phyloP scores from a whole-genome alignment of 2,113 vertebrate genomes.

The Forbesichthys agassizii region DNA sequence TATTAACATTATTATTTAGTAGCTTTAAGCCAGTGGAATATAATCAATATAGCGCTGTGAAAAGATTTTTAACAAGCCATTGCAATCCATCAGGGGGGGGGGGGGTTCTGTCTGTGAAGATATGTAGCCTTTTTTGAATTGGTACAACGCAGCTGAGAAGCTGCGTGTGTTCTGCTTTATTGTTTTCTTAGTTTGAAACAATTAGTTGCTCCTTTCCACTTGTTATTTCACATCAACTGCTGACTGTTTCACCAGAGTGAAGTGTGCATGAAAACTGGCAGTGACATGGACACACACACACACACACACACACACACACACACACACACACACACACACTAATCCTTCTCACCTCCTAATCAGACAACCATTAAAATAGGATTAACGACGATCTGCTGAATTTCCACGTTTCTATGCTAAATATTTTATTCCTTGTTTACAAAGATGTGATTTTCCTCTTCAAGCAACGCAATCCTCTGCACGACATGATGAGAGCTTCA shows the following conservation, averaged over 20 bases:
- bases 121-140: slow-evolving; percentile 90
- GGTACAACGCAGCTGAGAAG: slow-evolving; percentile 85
- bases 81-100: slow-evolving; percentile 94
- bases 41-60: slow-evolving; percentile 98
- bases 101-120: slow-evolving; percentile 95
- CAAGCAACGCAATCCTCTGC: slow-evolving; percentile 35
- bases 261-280: slow-evolving; percentile 11
- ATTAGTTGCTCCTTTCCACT: slow-evolving; percentile 6
- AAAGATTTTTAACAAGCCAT: slow-evolving; percentile 97
- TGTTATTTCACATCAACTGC: slow-evolving; percentile 3
- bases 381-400: slow-evolving; percentile 73
- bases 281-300: slow-evolving; percentile 1
- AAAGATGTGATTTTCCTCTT: slow-evolving; percentile 52
- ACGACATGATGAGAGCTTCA: slow-evolving; percentile 25
- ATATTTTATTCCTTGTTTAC: slow-evolving; percentile 64
- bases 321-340: slow-evolving; percentile 21
- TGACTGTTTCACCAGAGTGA: background rate
- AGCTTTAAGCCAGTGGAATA: slow-evolving; percentile 91
- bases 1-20: slow-evolving; percentile 99
- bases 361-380: slow-evolving; percentile 78
- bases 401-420: slow-evolving; percentile 59
- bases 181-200: slow-evolving; percentile 26
- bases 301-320: slow-evolving; percentile 18
- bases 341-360: slow-evolving; percentile 72
- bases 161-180: slow-evolving; percentile 84